phyloP scores from a whole-genome alignment of 1,140 invertebrate species.

The Euglossa dilemma region DNA sequence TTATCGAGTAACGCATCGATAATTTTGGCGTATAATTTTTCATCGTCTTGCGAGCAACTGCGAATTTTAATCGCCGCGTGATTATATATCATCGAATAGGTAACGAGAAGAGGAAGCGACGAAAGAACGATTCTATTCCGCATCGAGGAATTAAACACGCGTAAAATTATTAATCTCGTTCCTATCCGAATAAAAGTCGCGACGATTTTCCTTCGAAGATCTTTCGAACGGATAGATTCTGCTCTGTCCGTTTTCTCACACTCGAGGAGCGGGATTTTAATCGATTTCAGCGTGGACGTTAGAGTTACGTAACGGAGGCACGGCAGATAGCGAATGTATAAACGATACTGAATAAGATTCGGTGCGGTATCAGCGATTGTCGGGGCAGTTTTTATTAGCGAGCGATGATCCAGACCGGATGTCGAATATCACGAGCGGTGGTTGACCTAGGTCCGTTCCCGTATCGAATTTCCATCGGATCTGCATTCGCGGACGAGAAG shows the following conservation, averaged over 20 bases:
- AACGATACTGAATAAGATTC: not conserved
- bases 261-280: not conserved
- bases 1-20: too few relatives aligned
- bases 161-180: too few relatives aligned
- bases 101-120: too few relatives aligned
- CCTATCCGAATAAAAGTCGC: too few relatives aligned
- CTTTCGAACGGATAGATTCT: too few relatives aligned
- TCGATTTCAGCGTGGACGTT: not conserved
- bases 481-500: slow-evolving; percentile 19
- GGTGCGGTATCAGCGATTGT: not conserved
- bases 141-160: too few relatives aligned
- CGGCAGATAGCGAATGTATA: not conserved
- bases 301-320: not conserved
- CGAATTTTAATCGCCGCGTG: too few relatives aligned
- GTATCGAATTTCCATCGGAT: slow-evolving; percentile 11
- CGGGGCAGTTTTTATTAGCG: slow-evolving; percentile 22
- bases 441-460: slow-evolving; percentile 76
- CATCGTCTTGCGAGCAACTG: too few relatives aligned
- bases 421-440: slow-evolving; percentile 77
- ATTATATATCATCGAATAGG: too few relatives aligned
- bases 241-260: not conserved
- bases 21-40: too few relatives aligned
- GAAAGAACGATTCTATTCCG: too few relatives aligned
- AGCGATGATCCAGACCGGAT: slow-evolving; percentile 76
- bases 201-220: too few relatives aligned